Evolutionary conservation across 2,797 vertebrate species (phyloP).

Genomic region (Vipera latastei): DNA sequence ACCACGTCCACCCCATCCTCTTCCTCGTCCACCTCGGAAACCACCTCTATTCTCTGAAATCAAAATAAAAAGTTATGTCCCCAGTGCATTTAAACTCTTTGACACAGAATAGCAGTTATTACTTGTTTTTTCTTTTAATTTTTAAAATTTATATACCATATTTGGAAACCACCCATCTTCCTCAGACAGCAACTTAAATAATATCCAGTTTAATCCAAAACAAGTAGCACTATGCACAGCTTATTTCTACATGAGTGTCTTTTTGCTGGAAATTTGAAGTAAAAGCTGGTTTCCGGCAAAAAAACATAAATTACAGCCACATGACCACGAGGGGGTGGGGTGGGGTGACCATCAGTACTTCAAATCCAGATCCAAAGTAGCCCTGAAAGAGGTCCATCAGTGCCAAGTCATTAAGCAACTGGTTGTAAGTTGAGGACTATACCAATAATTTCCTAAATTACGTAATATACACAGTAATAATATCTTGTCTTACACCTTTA

Average conservation of each 20-base stretch:
- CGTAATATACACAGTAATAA: neutral
- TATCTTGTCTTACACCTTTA: neutral
- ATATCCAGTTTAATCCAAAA: neutral
- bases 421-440: neutral
- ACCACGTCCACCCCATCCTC: slow-evolving; percentile 90
- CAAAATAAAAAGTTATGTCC: slow-evolving; percentile 47
- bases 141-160: neutral
- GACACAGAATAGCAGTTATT: neutral
- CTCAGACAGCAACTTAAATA: neutral
- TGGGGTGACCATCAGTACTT: too few relatives aligned
- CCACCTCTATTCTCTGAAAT: slow-evolving; percentile 91
- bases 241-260: neutral
- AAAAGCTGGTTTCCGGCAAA: too few relatives aligned
- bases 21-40: slow-evolving; percentile 87
- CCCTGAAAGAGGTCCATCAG: neutral
- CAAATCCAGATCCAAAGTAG: neutral
- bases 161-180: neutral
- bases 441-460: neutral
- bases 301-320: too few relatives aligned
- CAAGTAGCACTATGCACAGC: neutral
- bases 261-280: too few relatives aligned
- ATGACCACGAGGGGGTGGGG: too few relatives aligned
- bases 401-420: neutral
- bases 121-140: neutral
- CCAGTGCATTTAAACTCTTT: slow-evolving; percentile 27